These are phyloP conservation scores for Hydrozoanthus tunicans DNA, from an alignment of 64 coral and sea anemone species.

Conservation along the genomic window DNA sequence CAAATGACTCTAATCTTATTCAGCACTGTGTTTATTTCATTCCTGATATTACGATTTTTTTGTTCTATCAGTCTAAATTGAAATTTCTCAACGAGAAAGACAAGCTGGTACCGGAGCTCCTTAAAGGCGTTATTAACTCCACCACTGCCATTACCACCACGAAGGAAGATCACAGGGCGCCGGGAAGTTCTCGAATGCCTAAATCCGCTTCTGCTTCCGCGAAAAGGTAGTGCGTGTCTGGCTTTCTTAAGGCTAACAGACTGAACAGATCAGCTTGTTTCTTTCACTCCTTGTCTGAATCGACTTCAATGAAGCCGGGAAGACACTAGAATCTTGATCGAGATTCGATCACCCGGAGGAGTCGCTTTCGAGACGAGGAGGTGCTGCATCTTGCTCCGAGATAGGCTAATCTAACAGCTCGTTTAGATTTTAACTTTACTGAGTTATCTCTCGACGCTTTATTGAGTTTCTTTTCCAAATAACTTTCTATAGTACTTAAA, in stretches of 20 bases:
- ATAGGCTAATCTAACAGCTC: constrained; percentile 19
- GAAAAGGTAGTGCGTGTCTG: constrained; percentile 60
- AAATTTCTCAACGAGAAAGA: constrained; percentile 48
- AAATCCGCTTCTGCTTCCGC: constrained; percentile 58
- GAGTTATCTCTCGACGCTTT: constrained; percentile 22
- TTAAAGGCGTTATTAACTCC: constrained; percentile 7
- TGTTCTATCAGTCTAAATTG: constrained; percentile 14
- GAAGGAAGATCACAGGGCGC: constrained; percentile 56
- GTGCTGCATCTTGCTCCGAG: constrained; percentile 1
- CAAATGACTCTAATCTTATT: not conserved
- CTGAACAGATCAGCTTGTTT: not conserved
- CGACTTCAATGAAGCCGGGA: not conserved
- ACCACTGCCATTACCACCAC: constrained; percentile 15
- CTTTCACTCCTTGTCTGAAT: not conserved
- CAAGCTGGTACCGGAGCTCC: constrained; percentile 32
- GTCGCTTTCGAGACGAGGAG: constrained; percentile 11
- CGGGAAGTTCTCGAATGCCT: constrained; percentile 52
- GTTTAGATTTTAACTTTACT: constrained; percentile 86
- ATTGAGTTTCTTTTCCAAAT: not conserved
- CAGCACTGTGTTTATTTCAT: not conserved
- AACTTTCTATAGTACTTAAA: not conserved
- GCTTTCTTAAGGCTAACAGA: not conserved
- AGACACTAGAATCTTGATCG: constrained; percentile 7
- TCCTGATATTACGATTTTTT: not conserved
- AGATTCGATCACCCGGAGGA: not conserved